phyloP scores from a whole-genome alignment of 2,888 invertebrate genomes.

The Asteroscopus sphinx region DNA sequence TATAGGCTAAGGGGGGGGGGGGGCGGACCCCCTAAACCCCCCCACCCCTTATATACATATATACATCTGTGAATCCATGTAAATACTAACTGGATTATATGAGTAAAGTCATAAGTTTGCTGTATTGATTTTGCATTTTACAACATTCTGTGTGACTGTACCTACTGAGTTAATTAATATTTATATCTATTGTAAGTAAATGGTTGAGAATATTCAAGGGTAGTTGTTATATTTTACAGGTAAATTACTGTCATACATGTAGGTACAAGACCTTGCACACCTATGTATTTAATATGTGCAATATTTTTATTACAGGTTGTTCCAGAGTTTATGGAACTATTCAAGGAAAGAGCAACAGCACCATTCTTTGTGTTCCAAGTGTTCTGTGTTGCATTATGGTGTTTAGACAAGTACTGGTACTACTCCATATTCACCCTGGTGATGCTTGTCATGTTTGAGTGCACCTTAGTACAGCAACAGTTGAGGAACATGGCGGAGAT shows the following conservation, averaged over 20 bases:
- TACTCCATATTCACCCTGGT: conserved; percentile 98
- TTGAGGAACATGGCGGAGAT: conserved; percentile 99
- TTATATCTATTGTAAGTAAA: conserved; percentile 15
- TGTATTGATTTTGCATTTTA: conserved; percentile 18
- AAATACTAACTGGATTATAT: conserved; percentile 35
- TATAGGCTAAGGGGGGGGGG: no score
- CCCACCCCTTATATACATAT: no score
- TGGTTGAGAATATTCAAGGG: conserved; percentile 6
- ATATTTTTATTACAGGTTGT: conserved; percentile 90
- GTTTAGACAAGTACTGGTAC: conserved; percentile 99
- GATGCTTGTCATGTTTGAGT: conserved; percentile 99
- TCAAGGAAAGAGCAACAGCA: conserved; percentile 99
- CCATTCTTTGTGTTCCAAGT: conserved; percentile 99
- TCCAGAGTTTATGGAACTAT: conserved; percentile 98
- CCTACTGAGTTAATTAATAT: conserved; percentile 18
- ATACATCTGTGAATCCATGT: conserved; percentile 6
- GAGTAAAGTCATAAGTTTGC: conserved; percentile 1
- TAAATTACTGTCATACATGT: background rate
- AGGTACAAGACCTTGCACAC: background rate
- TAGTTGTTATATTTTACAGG: background rate
- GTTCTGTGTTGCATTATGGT: conserved; percentile 99
- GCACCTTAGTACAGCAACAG: conserved; percentile 99
- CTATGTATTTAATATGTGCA: background rate
- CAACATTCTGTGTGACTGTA: background rate
- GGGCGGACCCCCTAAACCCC: no score